Conservation (phyloP, 2,797 vertebrate genomes). For the Gallinago solitaria region DNA sequence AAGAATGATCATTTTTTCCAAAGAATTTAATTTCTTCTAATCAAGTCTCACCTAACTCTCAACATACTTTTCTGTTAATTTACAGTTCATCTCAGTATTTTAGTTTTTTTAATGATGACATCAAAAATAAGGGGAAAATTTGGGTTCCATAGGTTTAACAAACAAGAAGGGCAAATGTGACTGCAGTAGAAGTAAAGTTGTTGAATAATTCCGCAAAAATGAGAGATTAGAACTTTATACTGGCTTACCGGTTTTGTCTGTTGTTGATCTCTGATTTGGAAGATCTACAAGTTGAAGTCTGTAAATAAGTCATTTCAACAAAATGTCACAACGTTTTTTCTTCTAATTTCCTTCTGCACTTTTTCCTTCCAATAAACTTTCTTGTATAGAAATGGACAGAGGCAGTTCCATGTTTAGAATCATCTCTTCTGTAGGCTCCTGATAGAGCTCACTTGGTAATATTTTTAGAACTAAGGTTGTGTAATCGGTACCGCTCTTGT, state of each 20-base stretch:
- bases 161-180: not conserved
- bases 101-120: not conserved
- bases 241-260: not conserved
- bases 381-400: not conserved
- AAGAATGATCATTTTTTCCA: not conserved
- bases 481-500: not conserved
- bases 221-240: not conserved
- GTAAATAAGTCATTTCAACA: not conserved
- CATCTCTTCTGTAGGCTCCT: not conserved
- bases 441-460: not conserved
- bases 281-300: not conserved
- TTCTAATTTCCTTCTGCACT: not conserved
- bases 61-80: not conserved
- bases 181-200: not conserved
- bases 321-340: not conserved
- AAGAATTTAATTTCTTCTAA: not conserved
- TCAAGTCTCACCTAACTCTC: not conserved
- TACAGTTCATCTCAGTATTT: not conserved
- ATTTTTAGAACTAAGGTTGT: not conserved
- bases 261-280: not conserved
- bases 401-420: not conserved
- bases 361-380: not conserved
- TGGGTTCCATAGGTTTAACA: not conserved
- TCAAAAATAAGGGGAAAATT: not conserved
- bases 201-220: not conserved